These are phyloP conservation scores for Andrena hattorfiana DNA, from an alignment of 2,888 invertebrate species.

Conservation along the genomic window DNA sequence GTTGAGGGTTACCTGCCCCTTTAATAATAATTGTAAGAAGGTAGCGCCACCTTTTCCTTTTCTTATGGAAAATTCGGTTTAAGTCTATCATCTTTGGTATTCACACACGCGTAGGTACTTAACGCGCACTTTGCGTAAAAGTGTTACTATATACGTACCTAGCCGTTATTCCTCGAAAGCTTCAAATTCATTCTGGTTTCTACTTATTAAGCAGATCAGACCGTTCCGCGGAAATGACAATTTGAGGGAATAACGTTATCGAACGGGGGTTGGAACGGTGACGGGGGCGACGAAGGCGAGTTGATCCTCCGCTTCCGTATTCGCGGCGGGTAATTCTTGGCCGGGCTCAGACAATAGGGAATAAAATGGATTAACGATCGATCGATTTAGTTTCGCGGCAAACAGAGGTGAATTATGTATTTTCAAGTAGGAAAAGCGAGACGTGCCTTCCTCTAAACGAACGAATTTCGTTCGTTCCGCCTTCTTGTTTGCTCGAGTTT, in stretches of 20 bases:
- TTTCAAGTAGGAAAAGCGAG: conserved; percentile 51
- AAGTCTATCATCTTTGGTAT: too few relatives aligned
- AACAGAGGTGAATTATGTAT: conserved; percentile 61
- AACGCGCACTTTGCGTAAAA: too few relatives aligned
- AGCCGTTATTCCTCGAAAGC: neutral
- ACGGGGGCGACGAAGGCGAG: neutral
- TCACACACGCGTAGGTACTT: too few relatives aligned
- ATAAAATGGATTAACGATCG: conserved; percentile 55
- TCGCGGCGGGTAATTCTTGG: conserved; percentile 34
- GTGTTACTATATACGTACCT: too few relatives aligned
- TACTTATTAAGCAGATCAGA: neutral
- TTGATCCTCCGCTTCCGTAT: conserved; percentile 28
- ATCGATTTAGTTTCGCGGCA: conserved; percentile 48
- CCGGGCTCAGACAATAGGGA: conserved; percentile 16
- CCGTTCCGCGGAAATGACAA: conserved; percentile 1
- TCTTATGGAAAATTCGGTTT: too few relatives aligned
- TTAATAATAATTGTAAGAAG: too few relatives aligned
- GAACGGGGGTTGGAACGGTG: neutral
- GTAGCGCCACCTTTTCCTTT: too few relatives aligned
- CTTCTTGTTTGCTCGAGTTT: conserved; percentile 47
- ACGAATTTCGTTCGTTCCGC: conserved; percentile 52
- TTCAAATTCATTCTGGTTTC: too few relatives aligned
- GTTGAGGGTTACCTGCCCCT: too few relatives aligned
- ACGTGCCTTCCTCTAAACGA: conserved; percentile 51
- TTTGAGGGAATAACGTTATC: neutral